A percentile compares a stretch with the other conserved stretches of the same genome.
Evolutionary conservation across 2,888 invertebrate species (phyloP).

Genomic region (Acronicta aceris): DNA sequence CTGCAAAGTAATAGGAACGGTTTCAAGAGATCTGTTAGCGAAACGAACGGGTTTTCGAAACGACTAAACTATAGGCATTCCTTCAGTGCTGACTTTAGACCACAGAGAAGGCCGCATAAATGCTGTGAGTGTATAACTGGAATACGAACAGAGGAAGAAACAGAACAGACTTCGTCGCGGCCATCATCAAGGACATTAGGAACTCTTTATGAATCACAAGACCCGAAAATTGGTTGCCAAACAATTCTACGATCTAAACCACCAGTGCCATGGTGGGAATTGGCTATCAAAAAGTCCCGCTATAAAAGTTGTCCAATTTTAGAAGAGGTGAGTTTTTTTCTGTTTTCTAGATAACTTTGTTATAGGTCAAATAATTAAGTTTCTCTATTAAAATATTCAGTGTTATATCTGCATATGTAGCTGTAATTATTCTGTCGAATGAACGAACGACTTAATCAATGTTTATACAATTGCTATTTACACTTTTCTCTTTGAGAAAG

Average conservation of each 20-base stretch:
- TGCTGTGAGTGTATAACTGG: conserved; percentile 87
- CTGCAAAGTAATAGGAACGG: conserved; percentile 83
- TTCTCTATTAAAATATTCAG: background rate
- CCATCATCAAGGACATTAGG: conserved; percentile 81
- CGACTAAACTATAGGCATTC: conserved; percentile 86
- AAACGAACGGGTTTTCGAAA: conserved; percentile 84
- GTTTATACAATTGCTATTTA: conserved; percentile 30
- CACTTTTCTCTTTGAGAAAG: conserved; percentile 18
- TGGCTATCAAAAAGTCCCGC: conserved; percentile 94
- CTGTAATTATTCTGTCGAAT: conserved; percentile 4
- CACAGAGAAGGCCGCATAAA: conserved; percentile 82
- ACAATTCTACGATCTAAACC: conserved; percentile 91
- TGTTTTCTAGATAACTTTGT: conserved; percentile 15
- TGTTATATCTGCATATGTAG: background rate
- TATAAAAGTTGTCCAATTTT: conserved; percentile 95
- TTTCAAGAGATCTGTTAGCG: conserved; percentile 84
- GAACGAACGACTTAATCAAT: conserved; percentile 23
- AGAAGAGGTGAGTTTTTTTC: conserved; percentile 89
- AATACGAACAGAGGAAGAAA: conserved; percentile 77
- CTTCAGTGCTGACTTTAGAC: conserved; percentile 82
- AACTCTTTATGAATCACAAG: conserved; percentile 87
- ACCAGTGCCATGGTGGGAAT: conserved; percentile 96
- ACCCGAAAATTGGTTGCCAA: conserved; percentile 92
- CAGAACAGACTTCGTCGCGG: conserved; percentile 71
- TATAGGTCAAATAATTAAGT: background rate